phyloP scores from a whole-genome alignment of 2,888 invertebrate genomes.

The Catocala nupta region DNA sequence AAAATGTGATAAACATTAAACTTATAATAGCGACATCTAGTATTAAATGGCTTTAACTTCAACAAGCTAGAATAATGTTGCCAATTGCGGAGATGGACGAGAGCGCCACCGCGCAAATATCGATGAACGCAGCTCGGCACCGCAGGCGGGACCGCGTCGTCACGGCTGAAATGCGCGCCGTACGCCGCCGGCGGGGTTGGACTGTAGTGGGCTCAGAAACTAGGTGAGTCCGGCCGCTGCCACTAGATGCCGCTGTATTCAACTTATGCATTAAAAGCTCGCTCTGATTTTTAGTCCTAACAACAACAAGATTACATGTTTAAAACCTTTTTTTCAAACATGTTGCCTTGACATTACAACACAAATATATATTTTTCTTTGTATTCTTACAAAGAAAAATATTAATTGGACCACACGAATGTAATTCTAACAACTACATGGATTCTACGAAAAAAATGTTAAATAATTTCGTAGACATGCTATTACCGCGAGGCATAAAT shows the following conservation, averaged over 20 bases:
- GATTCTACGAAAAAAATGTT: background rate
- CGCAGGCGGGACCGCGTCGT: constrained; percentile 78
- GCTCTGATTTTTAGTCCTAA: no score
- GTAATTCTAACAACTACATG: background rate
- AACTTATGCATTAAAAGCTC: background rate
- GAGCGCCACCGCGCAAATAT: constrained; percentile 69
- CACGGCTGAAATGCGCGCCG: constrained; percentile 81
- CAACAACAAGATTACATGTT: no score
- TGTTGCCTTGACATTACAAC: background rate
- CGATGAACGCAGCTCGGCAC: constrained; percentile 69
- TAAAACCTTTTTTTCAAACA: background rate
- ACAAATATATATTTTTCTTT: no score
- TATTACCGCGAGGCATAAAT: constrained; percentile 20
- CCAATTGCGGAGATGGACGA: constrained; percentile 81
- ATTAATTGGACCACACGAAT: background rate
- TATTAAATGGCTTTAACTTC: constrained; percentile 35
- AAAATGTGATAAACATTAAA: constrained; percentile 14
- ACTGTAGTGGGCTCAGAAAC: constrained; percentile 92
- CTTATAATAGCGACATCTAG: constrained; percentile 63
- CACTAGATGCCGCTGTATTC: constrained; percentile 69
- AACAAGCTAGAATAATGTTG: constrained; percentile 63
- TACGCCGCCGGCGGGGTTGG: constrained; percentile 90
- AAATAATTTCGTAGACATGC: background rate
- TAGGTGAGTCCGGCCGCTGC: constrained; percentile 83
- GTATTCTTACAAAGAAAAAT: background rate